phyloP scores from a whole-genome alignment of 1,140 invertebrate genomes.

The Drosophila jambulina region DNA sequence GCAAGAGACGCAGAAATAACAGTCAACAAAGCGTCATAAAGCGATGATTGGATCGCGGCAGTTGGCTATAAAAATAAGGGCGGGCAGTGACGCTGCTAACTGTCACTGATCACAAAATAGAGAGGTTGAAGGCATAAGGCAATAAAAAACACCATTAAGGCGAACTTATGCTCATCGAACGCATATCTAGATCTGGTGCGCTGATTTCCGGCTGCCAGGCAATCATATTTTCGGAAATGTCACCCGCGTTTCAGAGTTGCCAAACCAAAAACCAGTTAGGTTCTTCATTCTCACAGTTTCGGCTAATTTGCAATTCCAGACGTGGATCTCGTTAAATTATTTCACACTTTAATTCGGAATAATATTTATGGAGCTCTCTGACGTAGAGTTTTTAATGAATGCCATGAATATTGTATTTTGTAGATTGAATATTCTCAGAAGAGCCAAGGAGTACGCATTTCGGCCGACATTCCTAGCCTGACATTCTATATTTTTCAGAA shows the following conservation, averaged over 20 bases:
- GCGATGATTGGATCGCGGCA: not conserved
- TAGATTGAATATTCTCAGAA: not conserved
- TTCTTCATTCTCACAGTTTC: not conserved
- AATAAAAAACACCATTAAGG: not conserved
- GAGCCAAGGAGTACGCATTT: not conserved
- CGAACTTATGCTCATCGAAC: not conserved
- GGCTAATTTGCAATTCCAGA: slow-evolving; percentile 6
- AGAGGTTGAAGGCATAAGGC: not conserved
- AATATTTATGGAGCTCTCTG: slow-evolving; percentile 27
- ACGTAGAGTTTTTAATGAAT: slow-evolving; percentile 14
- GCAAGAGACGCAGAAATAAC: slow-evolving; percentile 21
- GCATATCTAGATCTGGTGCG: not conserved
- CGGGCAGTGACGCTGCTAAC: not conserved
- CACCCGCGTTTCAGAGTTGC: not conserved
- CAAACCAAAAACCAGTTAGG: slow-evolving; percentile 15
- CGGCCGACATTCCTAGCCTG: too few relatives aligned
- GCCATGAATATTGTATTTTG: slow-evolving; percentile 15
- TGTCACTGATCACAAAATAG: not conserved
- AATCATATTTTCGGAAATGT: slow-evolving; percentile 18
- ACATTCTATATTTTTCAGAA: too few relatives aligned
- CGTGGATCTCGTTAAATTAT: slow-evolving; percentile 29
- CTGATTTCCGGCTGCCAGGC: slow-evolving; percentile 6
- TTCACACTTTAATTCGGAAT: slow-evolving; percentile 13
- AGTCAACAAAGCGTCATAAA: slow-evolving; percentile 3
- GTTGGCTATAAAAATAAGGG: not conserved